Evolutionary conservation across 2,888 invertebrate genomes (phyloP).

Genomic region (Noctua fimbriata): DNA sequence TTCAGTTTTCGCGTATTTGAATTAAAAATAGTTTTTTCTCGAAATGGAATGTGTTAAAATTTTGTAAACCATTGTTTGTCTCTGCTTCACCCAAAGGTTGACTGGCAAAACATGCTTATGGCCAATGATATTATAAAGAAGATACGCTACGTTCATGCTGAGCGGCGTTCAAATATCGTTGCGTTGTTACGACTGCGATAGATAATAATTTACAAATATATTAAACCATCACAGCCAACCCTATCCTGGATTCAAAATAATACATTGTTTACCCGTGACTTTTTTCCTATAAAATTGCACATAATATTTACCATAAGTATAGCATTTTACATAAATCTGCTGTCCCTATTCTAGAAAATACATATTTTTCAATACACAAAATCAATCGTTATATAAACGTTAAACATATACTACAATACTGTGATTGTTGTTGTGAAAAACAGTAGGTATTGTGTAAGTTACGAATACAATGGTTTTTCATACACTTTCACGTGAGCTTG

Average conservation of each 20-base stretch:
- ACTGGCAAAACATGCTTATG: no score
- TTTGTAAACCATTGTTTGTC: neutral
- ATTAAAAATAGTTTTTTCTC: no score
- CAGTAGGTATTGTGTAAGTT: neutral
- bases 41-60: neutral
- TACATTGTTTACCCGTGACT: neutral
- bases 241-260: neutral
- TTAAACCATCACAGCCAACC: constrained; percentile 10
- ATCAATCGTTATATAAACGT: neutral
- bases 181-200: no score
- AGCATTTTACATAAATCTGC: constrained; percentile 13
- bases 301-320: constrained; percentile 6
- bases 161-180: no score
- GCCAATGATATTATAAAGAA: no score
- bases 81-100: neutral
- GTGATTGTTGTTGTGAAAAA: constrained; percentile 11
- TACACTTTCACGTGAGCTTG: no score
- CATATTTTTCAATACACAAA: neutral
- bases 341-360: constrained; percentile 7
- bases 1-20: no score
- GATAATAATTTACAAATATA: no score
- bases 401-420: neutral
- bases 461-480: neutral
- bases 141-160: no score
- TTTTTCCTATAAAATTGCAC: constrained; percentile 16